phyloP scores from a whole-genome alignment of 1,140 invertebrate species.

The Meloidogyne exigua region DNA sequence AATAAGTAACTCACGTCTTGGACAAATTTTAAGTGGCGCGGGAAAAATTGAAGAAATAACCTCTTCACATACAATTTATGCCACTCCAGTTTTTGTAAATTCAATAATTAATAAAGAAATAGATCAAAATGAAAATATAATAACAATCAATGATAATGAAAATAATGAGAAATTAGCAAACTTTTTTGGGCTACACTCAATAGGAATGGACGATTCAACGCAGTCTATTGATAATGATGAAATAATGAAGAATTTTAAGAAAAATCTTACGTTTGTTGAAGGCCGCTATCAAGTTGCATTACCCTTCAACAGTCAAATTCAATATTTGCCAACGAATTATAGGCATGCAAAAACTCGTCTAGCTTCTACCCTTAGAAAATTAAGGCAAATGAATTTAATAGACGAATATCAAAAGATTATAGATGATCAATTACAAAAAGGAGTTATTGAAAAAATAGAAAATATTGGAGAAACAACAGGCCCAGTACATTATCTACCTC shows the following conservation, averaged over 20 bases:
- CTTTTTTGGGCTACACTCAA: neutral
- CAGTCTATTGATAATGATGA: neutral
- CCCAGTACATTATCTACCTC: neutral
- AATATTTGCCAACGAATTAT: conserved; percentile 1
- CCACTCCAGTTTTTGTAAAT: no score
- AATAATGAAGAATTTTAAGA: neutral
- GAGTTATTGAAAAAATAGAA: neutral
- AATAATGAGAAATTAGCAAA: neutral
- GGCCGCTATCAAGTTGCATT: neutral
- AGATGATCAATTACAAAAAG: neutral
- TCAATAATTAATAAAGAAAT: no score
- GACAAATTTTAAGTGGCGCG: neutral
- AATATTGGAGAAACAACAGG: no score
- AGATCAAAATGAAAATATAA: neutral
- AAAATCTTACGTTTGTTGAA: neutral
- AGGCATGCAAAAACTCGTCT: neutral
- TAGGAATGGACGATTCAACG: neutral
- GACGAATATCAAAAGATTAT: neutral
- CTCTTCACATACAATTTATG: no score
- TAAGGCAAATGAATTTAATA: neutral
- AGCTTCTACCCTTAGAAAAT: neutral
- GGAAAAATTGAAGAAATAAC: neutral
- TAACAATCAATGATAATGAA: neutral
- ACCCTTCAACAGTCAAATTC: neutral
- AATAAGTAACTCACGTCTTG: neutral